phyloP scores from a whole-genome alignment of 2,797 vertebrate species.

The Anniella stebbinsi region DNA sequence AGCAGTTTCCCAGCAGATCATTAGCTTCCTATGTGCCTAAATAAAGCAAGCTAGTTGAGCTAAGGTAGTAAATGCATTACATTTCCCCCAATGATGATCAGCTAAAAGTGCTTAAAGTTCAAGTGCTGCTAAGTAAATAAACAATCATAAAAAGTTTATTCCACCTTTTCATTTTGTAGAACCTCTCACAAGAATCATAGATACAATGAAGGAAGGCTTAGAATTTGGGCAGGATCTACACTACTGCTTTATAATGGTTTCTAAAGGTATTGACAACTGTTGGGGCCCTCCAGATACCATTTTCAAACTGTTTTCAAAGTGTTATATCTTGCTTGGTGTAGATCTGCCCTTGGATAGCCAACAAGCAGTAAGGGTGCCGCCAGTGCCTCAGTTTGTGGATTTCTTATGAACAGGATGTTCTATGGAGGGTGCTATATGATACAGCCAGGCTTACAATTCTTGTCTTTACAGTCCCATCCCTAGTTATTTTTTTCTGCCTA shows the following conservation, averaged over 20 bases:
- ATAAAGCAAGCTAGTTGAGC: conserved; percentile 62
- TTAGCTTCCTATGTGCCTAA: conserved; percentile 51
- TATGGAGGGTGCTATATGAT: neutral
- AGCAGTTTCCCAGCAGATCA: conserved; percentile 54
- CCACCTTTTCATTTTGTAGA: neutral
- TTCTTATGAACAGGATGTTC: neutral
- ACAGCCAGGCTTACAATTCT: too few relatives aligned
- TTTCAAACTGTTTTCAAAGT: too few relatives aligned
- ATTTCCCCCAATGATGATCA: conserved; percentile 30
- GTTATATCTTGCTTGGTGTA: too few relatives aligned
- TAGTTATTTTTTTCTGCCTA: neutral
- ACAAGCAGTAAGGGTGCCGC: too few relatives aligned
- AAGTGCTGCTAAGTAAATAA: conserved; percentile 52
- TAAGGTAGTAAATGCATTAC: conserved; percentile 60
- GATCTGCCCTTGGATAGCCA: too few relatives aligned
- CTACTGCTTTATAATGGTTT: too few relatives aligned
- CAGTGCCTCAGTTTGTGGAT: neutral
- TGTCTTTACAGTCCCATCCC: neutral
- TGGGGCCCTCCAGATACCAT: too few relatives aligned
- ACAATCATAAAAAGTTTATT: conserved; percentile 21
- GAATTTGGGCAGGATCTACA: too few relatives aligned
- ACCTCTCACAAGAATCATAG: conserved; percentile 12
- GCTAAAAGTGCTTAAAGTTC: conserved; percentile 51
- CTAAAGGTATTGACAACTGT: too few relatives aligned
- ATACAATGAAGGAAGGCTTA: neutral